These are phyloP conservation scores for Columba guinea DNA, from an alignment of 2,797 vertebrate genomes.

Conservation along the genomic window DNA sequence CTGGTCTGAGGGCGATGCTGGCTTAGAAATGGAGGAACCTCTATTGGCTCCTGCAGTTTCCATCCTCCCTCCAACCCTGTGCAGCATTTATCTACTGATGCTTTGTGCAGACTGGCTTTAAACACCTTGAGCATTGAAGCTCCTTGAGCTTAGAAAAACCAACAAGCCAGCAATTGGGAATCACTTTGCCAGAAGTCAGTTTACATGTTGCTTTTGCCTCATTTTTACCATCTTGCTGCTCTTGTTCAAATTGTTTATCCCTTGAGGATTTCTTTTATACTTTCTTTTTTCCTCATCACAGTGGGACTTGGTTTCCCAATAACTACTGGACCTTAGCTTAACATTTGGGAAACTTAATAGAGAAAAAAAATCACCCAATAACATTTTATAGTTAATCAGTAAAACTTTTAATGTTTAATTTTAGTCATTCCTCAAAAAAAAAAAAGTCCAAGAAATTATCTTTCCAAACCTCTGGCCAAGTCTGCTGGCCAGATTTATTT, in stretches of 20 bases:
- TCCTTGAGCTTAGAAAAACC: neutral
- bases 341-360: neutral
- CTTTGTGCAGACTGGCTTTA: conserved; percentile 4
- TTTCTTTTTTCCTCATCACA: neutral
- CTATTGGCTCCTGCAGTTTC: neutral
- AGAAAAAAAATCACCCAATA: neutral
- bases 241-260: conserved; percentile 18
- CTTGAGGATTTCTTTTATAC: neutral
- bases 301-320: neutral
- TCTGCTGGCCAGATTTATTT: conserved; percentile 52
- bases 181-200: neutral
- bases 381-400: neutral
- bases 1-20: neutral
- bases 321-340: neutral
- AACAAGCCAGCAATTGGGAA: conserved; percentile 4
- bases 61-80: neutral
- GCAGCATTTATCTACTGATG: neutral
- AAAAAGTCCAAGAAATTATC: neutral
- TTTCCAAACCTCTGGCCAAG: conserved; percentile 55
- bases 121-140: neutral
- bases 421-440: conserved; percentile 3
- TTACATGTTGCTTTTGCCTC: conserved; percentile 8
- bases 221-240: conserved; percentile 12
- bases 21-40: neutral
- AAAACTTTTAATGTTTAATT: conserved; percentile 17